These are phyloP conservation scores for Acanthosepion lycidas DNA, from an alignment of 2,888 invertebrate genomes.

Conservation along the genomic window DNA sequence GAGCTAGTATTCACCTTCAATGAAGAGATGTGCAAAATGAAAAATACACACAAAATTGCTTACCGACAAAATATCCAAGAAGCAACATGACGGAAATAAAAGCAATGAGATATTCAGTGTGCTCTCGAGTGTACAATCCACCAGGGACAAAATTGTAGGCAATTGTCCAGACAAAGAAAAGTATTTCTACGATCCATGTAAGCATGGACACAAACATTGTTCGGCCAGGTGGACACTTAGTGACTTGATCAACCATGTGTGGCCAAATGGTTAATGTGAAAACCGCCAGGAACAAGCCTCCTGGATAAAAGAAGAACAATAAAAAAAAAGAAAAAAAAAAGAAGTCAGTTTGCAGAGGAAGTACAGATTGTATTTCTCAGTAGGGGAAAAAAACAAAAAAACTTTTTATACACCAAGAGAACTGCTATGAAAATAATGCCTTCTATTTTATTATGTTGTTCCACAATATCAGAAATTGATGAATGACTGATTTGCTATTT, in stretches of 20 bases:
- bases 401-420: too few species aligned
- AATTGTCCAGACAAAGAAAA: conserved; percentile 75
- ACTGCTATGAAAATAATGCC: too few species aligned
- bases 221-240: conserved; percentile 66
- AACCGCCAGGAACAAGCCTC: conserved; percentile 69
- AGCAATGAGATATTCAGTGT: conserved; percentile 71
- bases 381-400: too few species aligned
- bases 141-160: conserved; percentile 76
- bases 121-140: conserved; percentile 74
- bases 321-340: not conserved
- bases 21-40: not conserved
- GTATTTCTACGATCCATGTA: conserved; percentile 69
- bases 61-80: conserved; percentile 64
- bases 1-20: too few species aligned
- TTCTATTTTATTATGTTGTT: too few species aligned
- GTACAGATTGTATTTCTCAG: too few species aligned
- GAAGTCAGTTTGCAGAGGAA: too few species aligned
- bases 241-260: conserved; percentile 65
- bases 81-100: conserved; percentile 64
- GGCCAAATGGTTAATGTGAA: conserved; percentile 73
- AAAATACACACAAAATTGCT: not conserved
- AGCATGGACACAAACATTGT: conserved; percentile 67
- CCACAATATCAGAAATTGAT: too few species aligned
- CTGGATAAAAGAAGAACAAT: conserved; percentile 55
- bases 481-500: too few species aligned